phyloP scores from a whole-genome alignment of 2,888 invertebrate genomes.

The Drosophila prolongata region DNA sequence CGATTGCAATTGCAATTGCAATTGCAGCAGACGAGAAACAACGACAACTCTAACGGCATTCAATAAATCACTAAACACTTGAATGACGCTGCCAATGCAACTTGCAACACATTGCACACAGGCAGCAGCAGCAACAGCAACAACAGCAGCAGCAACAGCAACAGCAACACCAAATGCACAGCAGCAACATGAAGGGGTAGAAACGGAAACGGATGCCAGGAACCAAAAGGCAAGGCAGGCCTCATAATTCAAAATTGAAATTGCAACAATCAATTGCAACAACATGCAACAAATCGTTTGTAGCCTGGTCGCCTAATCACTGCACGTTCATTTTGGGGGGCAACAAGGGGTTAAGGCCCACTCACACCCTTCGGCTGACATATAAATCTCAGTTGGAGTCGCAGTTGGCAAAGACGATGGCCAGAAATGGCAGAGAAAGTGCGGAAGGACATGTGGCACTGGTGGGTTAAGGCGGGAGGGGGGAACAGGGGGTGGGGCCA shows the following conservation, averaged over 20 bases:
- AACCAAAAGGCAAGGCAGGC: conserved; percentile 33
- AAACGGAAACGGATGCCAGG: conserved; percentile 43
- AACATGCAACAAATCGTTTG: conserved; percentile 79
- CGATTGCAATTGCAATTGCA: conserved; percentile 2
- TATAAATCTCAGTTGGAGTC: conserved; percentile 64
- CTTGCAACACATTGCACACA: conserved; percentile 76
- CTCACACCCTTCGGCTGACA: conserved; percentile 29
- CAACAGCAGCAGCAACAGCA: not conserved
- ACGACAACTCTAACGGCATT: conserved; percentile 74
- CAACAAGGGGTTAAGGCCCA: not conserved
- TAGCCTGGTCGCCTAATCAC: conserved; percentile 75
- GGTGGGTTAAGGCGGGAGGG: conserved; percentile 2
- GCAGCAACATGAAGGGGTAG: conserved; percentile 32
- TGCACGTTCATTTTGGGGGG: conserved; percentile 52
- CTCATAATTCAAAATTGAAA: conserved; percentile 83
- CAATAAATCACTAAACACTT: conserved; percentile 83
- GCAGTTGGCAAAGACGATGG: conserved; percentile 44
- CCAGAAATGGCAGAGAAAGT: conserved; percentile 19
- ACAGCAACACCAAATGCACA: conserved; percentile 18
- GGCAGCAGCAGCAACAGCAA: conserved; percentile 23
- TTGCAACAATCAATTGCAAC: conserved; percentile 83
- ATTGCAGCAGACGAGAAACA: conserved; percentile 30
- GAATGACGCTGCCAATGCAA: conserved; percentile 77
- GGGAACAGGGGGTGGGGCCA: too few species aligned
- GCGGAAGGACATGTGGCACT: conserved; percentile 2